phyloP scores from a whole-genome alignment of 2,797 vertebrate genomes.

The Tinamus major region DNA sequence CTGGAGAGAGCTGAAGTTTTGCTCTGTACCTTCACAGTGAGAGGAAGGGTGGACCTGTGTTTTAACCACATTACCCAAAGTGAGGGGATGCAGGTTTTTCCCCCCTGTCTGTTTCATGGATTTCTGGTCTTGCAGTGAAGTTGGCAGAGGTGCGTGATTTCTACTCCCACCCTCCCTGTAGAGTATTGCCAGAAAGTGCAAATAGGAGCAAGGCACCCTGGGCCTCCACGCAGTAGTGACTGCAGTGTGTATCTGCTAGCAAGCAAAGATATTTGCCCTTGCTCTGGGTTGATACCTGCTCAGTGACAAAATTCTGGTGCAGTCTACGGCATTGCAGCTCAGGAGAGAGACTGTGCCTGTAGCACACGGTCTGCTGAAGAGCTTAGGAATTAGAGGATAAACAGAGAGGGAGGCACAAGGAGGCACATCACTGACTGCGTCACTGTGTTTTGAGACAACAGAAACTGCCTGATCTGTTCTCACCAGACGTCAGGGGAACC shows the following conservation, averaged over 20 bases:
- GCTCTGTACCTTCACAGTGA: not conserved
- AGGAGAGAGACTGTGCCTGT: not conserved
- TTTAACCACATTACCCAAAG: not conserved
- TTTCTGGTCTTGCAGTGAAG: not conserved
- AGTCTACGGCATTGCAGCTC: rapidly evolving
- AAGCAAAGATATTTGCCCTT: not conserved
- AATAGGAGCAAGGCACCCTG: not conserved
- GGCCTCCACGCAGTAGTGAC: too few species aligned
- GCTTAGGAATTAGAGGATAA: not conserved
- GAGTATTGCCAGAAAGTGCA: not conserved
- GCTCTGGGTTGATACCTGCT: not conserved
- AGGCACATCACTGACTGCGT: rapidly evolving
- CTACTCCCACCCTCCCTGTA: not conserved
- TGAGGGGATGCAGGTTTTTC: not conserved
- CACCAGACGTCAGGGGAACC: not conserved
- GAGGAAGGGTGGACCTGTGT: not conserved
- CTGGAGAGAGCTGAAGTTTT: not conserved
- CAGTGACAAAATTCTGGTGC: not conserved
- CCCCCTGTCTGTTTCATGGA: not conserved
- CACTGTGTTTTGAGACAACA: not conserved
- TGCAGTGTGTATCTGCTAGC: too few species aligned
- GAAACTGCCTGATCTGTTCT: not conserved
- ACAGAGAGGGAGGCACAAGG: not conserved
- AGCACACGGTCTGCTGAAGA: rapidly evolving
- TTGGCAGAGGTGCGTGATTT: not conserved